Conservation (phyloP, 2,113 vertebrate species). For the Actenoides lindsayi region DNA sequence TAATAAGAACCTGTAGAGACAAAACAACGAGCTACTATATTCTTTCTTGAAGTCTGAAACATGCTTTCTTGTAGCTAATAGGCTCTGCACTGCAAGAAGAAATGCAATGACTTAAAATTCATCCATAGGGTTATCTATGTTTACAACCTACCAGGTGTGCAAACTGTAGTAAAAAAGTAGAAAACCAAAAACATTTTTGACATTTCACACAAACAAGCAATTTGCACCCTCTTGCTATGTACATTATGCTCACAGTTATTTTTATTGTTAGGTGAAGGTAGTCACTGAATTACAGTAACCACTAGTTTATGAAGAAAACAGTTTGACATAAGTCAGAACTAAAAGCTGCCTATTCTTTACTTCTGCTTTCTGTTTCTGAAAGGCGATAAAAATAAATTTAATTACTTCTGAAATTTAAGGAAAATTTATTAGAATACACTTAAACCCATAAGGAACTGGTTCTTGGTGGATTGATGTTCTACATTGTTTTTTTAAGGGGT, state of each 20-base stretch:
- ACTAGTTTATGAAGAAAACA: background rate
- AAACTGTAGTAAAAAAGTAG: background rate
- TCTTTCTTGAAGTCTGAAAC: background rate
- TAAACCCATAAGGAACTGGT: background rate
- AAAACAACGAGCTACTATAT: background rate
- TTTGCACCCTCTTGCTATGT: background rate
- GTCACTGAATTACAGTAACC: background rate
- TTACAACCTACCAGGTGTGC: background rate
- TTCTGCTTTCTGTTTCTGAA: background rate
- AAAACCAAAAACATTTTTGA: background rate
- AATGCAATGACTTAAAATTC: background rate
- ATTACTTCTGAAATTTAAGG: background rate
- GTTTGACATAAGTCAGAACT: background rate
- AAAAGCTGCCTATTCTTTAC: background rate
- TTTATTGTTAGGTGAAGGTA: background rate
- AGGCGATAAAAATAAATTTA: background rate
- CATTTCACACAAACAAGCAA: background rate
- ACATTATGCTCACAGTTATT: background rate
- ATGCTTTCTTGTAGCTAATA: background rate
- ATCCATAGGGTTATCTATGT: background rate
- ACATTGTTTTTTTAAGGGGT: background rate
- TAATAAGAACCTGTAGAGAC: background rate
- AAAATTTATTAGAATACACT: background rate
- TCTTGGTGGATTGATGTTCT: background rate
- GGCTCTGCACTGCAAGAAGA: background rate